Evolutionary conservation across 1,140 invertebrate species (phyloP), one percentile per base, ranked within the genome.

Genomic region (Drosophila parabipectinata): DNA sequence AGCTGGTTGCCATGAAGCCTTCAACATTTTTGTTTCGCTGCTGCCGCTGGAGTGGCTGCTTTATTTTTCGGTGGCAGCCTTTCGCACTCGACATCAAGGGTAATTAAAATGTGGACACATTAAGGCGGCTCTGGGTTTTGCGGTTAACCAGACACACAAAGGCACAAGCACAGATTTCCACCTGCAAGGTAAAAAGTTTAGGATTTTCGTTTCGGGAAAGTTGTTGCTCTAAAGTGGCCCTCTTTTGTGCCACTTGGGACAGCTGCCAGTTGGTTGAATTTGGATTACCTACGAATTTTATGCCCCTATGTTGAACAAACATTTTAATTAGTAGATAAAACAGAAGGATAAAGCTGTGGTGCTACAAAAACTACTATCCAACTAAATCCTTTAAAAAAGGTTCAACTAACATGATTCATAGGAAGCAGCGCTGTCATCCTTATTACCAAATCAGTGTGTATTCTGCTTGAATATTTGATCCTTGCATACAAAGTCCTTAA

Each of bases 31-130:
- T 69, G 15, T 34, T 30, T 12, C 30, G 1, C 8, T 37, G 3
- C 1, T 60, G 26, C 28, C 26, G 44, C 47, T 60, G 32, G 37
- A 61, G 59, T 54, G 68, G 57, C 26, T 15, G 34, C 55, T 72
- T 79, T 68, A 58, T 54, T 57, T 64, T 77, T 74, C 28, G 60
- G 72, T 68, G 45, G 45, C 59, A 64, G 72, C 61, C 61, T 56
- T 84, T 53, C 78, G 76, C 67, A 77, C 81, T 80, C 76, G 64
- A 84, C 82, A 76, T 84, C 77, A 81, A 85, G 68, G 81, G 79
- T 84, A 84, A 84, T 84, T 84, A 69, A 77, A 77, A 72, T 81
- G 82, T 81, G 75, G 79, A 75, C 77, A 74, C 77, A 80, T 81
- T 81, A 78, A 28, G 44, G 54, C 41, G 48, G 48, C 76, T 73